phyloP scores from a whole-genome alignment of 2,113 vertebrate species.

The Actenoides hombroni region DNA sequence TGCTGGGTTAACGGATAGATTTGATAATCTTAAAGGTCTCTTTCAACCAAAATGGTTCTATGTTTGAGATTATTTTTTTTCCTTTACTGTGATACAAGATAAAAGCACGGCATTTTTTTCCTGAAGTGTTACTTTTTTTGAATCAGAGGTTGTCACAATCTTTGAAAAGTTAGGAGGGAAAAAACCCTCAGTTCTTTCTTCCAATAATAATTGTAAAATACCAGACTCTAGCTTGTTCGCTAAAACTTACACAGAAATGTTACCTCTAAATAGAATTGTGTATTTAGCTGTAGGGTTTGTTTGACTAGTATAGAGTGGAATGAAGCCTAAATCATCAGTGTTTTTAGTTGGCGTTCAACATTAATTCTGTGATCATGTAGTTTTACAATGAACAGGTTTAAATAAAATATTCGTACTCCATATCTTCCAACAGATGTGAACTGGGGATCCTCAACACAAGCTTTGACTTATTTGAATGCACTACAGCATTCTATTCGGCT shows the following conservation, averaged over 20 bases:
- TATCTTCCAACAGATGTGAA: conserved; percentile 88
- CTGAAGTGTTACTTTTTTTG: not conserved
- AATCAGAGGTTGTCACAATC: not conserved
- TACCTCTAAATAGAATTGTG: not conserved
- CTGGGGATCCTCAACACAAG: conserved; percentile 98
- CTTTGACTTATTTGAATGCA: conserved; percentile 93
- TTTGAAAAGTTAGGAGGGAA: not conserved
- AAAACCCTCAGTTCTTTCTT: not conserved
- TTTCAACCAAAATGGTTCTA: not conserved
- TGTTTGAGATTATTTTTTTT: not conserved
- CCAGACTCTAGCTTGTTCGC: not conserved
- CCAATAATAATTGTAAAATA: not conserved
- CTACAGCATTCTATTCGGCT: conserved; percentile 93
- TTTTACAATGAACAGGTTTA: not conserved
- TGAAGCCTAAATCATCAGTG: not conserved
- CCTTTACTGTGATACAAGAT: not conserved
- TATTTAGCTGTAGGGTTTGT: not conserved
- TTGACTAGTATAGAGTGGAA: not conserved
- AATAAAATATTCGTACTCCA: not conserved
- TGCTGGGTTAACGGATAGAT: not conserved
- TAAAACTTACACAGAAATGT: not conserved
- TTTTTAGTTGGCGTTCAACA: not conserved
- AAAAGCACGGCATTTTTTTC: not conserved
- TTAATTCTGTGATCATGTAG: not conserved
- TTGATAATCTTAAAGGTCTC: not conserved